These are phyloP conservation scores for Patella caerulea DNA, from an alignment of 2,888 invertebrate species.

Conservation along the genomic window DNA sequence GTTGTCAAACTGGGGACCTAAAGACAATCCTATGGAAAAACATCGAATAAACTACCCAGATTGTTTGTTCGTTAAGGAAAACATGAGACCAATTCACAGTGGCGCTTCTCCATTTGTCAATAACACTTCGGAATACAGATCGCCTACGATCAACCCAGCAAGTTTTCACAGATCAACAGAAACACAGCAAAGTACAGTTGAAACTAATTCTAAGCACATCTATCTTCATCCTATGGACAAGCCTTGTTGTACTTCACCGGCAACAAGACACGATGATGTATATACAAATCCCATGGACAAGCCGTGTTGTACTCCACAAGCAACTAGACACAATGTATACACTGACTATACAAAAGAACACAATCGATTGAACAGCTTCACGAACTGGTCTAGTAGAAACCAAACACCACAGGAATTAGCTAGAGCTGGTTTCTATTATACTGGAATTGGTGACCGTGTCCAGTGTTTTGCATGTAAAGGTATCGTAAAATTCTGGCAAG, in stretches of 20 bases:
- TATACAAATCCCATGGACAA: not conserved
- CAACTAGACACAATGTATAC: too few relatives aligned
- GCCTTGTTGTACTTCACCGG: not conserved
- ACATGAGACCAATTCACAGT: not conserved
- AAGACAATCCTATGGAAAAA: not conserved
- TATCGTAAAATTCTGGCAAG: not conserved
- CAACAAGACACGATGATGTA: not conserved
- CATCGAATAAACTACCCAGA: not conserved
- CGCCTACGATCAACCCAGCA: not conserved
- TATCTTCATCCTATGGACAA: not conserved
- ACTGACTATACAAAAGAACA: not conserved
- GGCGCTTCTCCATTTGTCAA: not conserved
- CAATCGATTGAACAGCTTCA: not conserved
- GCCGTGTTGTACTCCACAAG: not conserved
- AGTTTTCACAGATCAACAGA: not conserved
- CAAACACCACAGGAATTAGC: not conserved
- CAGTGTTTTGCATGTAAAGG: not conserved
- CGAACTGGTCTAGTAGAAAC: not conserved
- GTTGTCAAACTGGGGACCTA: not conserved
- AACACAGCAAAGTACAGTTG: not conserved
- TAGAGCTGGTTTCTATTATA: not conserved
- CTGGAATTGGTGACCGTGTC: not conserved
- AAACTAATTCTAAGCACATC: too few relatives aligned
- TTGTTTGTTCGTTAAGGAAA: not conserved
- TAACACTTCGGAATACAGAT: not conserved